Percentiles rank a stretch among this genome's conserved stretches.
phyloP scores from a whole-genome alignment of 2,797 vertebrate species.

The Martes flavigula region DNA sequence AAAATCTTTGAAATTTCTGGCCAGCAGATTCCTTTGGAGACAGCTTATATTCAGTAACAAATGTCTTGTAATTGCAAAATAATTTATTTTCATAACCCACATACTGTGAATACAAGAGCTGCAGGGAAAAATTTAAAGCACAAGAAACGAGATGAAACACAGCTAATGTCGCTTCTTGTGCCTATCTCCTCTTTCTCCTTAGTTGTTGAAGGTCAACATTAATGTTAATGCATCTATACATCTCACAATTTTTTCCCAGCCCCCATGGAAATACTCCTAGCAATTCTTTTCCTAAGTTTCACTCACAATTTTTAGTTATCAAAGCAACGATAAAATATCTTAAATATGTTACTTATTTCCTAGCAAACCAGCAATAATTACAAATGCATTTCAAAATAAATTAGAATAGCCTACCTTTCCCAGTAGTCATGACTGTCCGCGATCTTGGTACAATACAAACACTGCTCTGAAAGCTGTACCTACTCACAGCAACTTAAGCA shows the following conservation, averaged over 20 bases:
- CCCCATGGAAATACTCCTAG: not conserved
- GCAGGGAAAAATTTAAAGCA: slow-evolving; percentile 9
- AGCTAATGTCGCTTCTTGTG: not conserved
- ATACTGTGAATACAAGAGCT: not conserved
- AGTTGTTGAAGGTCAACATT: not conserved
- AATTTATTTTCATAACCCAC: slow-evolving; percentile 38
- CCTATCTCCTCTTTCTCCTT: not conserved
- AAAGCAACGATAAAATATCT: slow-evolving; percentile 19
- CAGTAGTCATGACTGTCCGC: slow-evolving; percentile 88
- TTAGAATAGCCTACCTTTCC: slow-evolving; percentile 89
- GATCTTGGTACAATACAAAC: slow-evolving; percentile 66
- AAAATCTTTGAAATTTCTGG: not conserved
- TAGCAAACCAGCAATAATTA: slow-evolving; percentile 13
- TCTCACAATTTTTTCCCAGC: not conserved
- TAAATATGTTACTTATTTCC: not conserved
- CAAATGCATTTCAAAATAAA: slow-evolving; percentile 7
- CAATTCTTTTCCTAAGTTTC: slow-evolving; percentile 47
- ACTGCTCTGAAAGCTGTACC: slow-evolving; percentile 35
- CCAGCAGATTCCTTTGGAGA: not conserved
- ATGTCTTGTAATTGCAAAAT: not conserved
- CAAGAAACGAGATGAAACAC: slow-evolving; percentile 53
- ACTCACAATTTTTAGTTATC: not conserved
- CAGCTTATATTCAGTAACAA: slow-evolving; percentile 9
- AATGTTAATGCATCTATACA: not conserved
- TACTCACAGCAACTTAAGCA: slow-evolving; percentile 67